phyloP scores from a whole-genome alignment of 1,140 invertebrate genomes.

The Hermetia illucens region DNA sequence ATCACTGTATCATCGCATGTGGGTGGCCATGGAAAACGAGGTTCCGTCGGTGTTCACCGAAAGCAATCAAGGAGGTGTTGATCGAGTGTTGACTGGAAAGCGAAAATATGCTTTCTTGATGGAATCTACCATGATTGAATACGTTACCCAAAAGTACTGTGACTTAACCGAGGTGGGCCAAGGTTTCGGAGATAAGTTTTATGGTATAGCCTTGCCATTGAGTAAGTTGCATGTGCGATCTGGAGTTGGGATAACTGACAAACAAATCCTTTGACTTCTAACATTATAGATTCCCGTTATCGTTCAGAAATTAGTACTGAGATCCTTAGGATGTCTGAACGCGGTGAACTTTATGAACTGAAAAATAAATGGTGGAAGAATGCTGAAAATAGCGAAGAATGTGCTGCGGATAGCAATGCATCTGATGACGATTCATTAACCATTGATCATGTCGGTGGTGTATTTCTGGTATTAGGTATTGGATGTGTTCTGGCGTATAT shows the following conservation, averaged over 20 bases:
- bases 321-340: slow-evolving; percentile 62
- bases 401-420: slow-evolving; percentile 3
- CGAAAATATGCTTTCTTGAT: slow-evolving; percentile 88
- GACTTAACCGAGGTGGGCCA: slow-evolving; percentile 89
- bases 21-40: slow-evolving; percentile 57
- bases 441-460: slow-evolving; percentile 74
- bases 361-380: slow-evolving; percentile 73
- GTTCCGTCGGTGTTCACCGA: slow-evolving; percentile 61
- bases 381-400: slow-evolving; percentile 25
- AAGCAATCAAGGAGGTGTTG: slow-evolving; percentile 63
- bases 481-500: slow-evolving; percentile 49
- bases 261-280: no score
- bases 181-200: slow-evolving; percentile 69
- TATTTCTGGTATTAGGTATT: slow-evolving; percentile 70
- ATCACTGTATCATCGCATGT: slow-evolving; percentile 50
- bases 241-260: no score
- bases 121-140: slow-evolving; percentile 89
- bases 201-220: slow-evolving; percentile 58
- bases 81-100: slow-evolving; percentile 58
- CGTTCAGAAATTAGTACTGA: slow-evolving; percentile 48
- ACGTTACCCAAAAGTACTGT: slow-evolving; percentile 75
- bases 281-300: slow-evolving; percentile 47
- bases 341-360: slow-evolving; percentile 46
- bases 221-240: slow-evolving; percentile 13
- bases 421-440: slow-evolving; percentile 32